These are phyloP conservation scores for Drosophila simulans DNA, from an alignment of 1,140 invertebrate genomes.

Conservation along the genomic window DNA sequence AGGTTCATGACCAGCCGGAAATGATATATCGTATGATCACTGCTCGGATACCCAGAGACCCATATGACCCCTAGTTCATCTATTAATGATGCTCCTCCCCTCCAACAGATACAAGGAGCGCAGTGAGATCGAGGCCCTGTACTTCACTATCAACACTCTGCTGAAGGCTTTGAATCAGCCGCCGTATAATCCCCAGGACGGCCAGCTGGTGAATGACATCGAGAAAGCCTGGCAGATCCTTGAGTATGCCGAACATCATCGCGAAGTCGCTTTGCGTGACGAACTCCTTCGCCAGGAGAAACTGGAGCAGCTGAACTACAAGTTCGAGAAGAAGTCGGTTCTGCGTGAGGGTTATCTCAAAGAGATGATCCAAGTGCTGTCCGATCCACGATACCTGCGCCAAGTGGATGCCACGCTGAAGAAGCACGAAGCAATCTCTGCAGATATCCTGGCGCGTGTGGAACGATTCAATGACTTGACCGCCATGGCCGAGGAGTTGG, in stretches of 20 bases:
- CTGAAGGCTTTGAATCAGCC: conserved; percentile 97
- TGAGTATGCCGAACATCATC: conserved; percentile 96
- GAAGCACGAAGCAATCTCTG: conserved; percentile 99
- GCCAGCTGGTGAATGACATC: conserved; percentile 95
- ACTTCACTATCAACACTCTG: conserved; percentile 98
- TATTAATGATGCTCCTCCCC: neutral
- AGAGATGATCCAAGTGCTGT: conserved; percentile 98
- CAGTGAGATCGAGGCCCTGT: conserved; percentile 98
- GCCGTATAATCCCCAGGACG: conserved; percentile 95
- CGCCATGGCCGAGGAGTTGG: conserved; percentile 95
- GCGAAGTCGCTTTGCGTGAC: conserved; percentile 96
- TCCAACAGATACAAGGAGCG: conserved; percentile 94
- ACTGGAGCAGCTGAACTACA: conserved; percentile 97
- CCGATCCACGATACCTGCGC: conserved; percentile 94
- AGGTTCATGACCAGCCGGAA: conserved; percentile 31
- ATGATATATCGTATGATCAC: neutral
- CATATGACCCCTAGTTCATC: too few relatives aligned
- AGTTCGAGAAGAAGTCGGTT: conserved; percentile 94
- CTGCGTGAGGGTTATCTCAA: conserved; percentile 93
- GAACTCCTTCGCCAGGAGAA: conserved; percentile 97
- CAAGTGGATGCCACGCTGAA: conserved; percentile 99
- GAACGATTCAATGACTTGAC: conserved; percentile 97
- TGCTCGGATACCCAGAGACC: neutral
- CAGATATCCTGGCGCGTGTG: conserved; percentile 97
- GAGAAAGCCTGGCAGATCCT: conserved; percentile 96